Percentiles rank a stretch among this genome's conserved stretches.
These are phyloP conservation scores for Adineta ricciae DNA, from an alignment of 2,888 invertebrate species.

Conservation along the genomic window DNA sequence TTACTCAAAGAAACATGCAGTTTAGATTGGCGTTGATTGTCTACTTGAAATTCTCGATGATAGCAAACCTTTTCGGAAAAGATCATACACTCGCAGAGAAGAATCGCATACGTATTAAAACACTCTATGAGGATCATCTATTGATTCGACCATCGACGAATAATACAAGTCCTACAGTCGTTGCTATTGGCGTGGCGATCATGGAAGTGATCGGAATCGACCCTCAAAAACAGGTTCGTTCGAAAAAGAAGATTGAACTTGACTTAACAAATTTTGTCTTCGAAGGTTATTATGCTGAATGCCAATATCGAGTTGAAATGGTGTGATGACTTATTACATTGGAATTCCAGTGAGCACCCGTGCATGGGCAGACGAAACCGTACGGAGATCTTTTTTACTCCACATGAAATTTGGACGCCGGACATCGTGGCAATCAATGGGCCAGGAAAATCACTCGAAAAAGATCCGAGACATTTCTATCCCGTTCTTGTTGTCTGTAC, in stretches of 20 bases:
- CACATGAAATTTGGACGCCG: slow-evolving; percentile 28
- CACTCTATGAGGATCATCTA: background rate
- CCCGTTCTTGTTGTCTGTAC: slow-evolving; percentile 23
- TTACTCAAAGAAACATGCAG: background rate
- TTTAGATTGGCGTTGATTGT: background rate
- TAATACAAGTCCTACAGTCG: background rate
- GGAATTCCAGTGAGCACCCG: slow-evolving; percentile 23
- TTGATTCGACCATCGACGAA: background rate
- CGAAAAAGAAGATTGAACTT: background rate
- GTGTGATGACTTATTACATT: slow-evolving; percentile 23
- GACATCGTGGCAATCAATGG: slow-evolving; percentile 29
- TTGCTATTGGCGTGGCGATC: background rate
- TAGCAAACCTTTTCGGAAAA: background rate
- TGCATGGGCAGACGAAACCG: background rate
- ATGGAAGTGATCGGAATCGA: background rate
- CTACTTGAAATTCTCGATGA: background rate
- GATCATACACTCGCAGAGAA: background rate
- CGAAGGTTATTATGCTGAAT: background rate
- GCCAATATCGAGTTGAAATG: slow-evolving; percentile 16
- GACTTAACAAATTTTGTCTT: background rate
- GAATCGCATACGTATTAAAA: background rate
- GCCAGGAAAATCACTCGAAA: background rate
- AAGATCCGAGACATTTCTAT: slow-evolving; percentile 26
- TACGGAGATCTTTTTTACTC: slow-evolving; percentile 11
- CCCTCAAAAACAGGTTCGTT: background rate